phyloP scores from a whole-genome alignment of 2,113 vertebrate species.

The Lophochroa leadbeateri region DNA sequence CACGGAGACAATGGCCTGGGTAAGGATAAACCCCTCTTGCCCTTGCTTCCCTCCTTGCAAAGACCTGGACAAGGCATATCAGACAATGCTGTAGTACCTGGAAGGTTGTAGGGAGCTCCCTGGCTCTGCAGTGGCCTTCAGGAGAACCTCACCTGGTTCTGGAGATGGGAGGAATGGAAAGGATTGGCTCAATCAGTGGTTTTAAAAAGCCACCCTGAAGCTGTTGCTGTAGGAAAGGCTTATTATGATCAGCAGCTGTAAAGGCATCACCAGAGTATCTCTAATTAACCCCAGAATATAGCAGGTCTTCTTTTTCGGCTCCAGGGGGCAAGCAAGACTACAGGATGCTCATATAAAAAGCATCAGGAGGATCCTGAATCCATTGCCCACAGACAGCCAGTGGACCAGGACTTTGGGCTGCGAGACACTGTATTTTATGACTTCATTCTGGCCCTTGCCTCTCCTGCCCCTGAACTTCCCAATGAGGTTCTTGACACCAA shows the following conservation, averaged over 20 bases:
- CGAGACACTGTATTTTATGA: neutral
- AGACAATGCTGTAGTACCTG: neutral
- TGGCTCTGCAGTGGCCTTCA: neutral
- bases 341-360: neutral
- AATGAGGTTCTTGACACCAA: neutral
- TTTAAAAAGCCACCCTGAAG: neutral
- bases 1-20: neutral
- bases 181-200: neutral
- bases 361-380: neutral
- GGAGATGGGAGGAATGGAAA: neutral
- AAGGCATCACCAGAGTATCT: neutral
- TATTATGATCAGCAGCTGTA: fast-evolving
- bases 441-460: neutral
- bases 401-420: neutral
- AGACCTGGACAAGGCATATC: neutral
- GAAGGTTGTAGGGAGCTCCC: neutral
- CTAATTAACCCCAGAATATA: neutral
- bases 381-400: neutral
- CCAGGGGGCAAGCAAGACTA: neutral
- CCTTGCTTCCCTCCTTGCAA: neutral
- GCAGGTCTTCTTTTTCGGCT: neutral
- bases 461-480: neutral
- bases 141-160: neutral
- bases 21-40: neutral
- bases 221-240: neutral